Evolutionary conservation across 2,888 invertebrate species (phyloP).

Genomic region (Zaprionus lineosus): DNA sequence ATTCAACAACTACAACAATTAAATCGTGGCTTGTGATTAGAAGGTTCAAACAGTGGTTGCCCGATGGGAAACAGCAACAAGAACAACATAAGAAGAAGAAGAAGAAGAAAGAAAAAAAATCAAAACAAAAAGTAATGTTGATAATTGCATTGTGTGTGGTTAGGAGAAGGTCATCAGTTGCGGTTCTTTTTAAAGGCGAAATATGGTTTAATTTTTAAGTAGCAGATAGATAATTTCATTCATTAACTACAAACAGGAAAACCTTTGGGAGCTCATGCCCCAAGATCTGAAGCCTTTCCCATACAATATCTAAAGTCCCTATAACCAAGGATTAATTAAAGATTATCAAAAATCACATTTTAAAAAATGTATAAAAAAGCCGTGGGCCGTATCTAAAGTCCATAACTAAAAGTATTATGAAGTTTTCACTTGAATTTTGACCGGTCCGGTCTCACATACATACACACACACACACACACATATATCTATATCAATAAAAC

Average conservation of each 20-base stretch:
- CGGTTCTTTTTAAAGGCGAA: constrained; percentile 25
- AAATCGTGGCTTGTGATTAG: constrained; percentile 64
- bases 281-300: too few relatives aligned
- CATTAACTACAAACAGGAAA: not conserved
- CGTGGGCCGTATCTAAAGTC: constrained; percentile 31
- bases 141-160: constrained; percentile 2
- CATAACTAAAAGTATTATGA: constrained; percentile 19
- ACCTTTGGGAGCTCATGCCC: too few relatives aligned
- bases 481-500: not conserved
- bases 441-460: too few relatives aligned
- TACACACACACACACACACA: not conserved
- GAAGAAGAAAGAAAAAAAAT: constrained; percentile 1
- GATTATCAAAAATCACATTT: too few relatives aligned
- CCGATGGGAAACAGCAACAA: constrained; percentile 32
- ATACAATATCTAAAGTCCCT: too few relatives aligned
- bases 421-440: too few relatives aligned
- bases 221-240: not conserved
- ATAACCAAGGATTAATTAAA: too few relatives aligned
- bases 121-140: not conserved
- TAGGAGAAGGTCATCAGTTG: constrained; percentile 18
- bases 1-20: constrained; percentile 51
- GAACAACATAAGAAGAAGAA: not conserved
- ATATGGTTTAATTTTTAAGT: constrained; percentile 4
- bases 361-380: too few relatives aligned
- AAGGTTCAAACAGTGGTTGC: constrained; percentile 37